Conservation (phyloP, 2,888 invertebrate species). For the Geotrupes spiniger region DNA sequence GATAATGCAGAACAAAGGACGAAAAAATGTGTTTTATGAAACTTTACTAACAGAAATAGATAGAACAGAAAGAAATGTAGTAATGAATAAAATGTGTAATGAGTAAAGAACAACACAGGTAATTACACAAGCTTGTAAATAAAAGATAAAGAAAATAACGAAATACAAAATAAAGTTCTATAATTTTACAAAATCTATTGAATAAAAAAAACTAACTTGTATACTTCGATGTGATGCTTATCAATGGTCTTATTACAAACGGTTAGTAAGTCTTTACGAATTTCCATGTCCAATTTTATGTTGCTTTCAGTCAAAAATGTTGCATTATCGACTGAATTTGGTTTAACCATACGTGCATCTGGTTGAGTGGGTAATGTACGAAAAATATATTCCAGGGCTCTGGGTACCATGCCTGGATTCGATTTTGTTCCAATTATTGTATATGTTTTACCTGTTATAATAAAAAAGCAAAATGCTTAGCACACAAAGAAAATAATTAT, state of each 20-base stretch:
- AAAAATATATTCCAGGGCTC: constrained; percentile 57
- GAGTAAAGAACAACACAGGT: no score
- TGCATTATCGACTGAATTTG: constrained; percentile 44
- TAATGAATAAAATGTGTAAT: no score
- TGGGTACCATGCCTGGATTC: constrained; percentile 64
- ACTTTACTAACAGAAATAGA: no score
- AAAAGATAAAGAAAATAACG: not conserved
- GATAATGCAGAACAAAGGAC: no score
- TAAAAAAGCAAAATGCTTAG: not conserved
- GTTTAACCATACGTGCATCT: constrained; percentile 46
- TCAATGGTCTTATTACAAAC: constrained; percentile 21
- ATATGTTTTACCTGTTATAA: constrained; percentile 41
- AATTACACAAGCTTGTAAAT: not conserved
- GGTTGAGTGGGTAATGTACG: constrained; percentile 38
- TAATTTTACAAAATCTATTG: no score
- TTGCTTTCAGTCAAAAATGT: constrained; percentile 42
- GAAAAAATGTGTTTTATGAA: no score
- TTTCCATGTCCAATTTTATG: constrained; percentile 19
- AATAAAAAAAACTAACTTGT: constrained; percentile 23
- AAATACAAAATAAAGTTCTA: no score
- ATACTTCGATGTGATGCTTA: constrained; percentile 30
- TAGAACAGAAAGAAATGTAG: no score
- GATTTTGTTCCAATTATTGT: constrained; percentile 53
- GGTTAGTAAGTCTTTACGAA: constrained; percentile 38
- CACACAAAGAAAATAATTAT: no score